Evolutionary conservation across 1,140 invertebrate genomes (phyloP), one percentile per base, ranked within the genome.

Genomic region (Dendrolimus punctatus): DNA sequence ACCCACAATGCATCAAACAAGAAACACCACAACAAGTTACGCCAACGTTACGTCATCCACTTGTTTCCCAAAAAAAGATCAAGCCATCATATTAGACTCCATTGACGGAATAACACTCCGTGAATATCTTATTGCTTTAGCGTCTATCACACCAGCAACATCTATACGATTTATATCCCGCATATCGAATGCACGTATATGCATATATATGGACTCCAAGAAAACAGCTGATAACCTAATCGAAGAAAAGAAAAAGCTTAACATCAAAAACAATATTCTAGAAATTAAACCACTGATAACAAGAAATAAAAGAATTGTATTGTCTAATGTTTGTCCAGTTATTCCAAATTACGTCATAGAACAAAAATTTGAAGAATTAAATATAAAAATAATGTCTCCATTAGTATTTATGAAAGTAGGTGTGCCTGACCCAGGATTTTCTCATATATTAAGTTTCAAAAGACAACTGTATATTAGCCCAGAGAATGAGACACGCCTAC

Each of bases 301-400:
- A 0, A 64, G 53, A 58, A 64, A 64, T 23, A 64, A 64, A 64
- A 53, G 55, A 51, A 60, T 64, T 8, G 53, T 64, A 8, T 47
- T 64, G 51, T 60, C 62, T 6, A 64, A 60, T 36, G 57, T 58
- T 8, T 58, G 51, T 40, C 51, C 56, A 0, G 51, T 58, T 5
- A 53, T 58, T 4, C 62, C 62, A 39, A 38, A 57, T 45, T 48
- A 57, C 8, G 36, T 60, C 1, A 60, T 64, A 7, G 57, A 64
- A 59, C 40, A 64, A 53, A 60, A 60, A 55, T 55, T 64, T 49
- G 3, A 51, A 41, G 57, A 63, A 57, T 38, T 63, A 38, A 51
- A 51, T 46, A 45, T 57, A 7, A 58, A 57, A 54, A 59, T 59
- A 41, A 57, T 60, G 62, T 60, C 62, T 6, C 46, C 49, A 0